A percentile compares a stretch with the other conserved stretches of the same genome.
Conservation (phyloP, 2,888 invertebrate genomes). For the Brachylomia viminalis region DNA sequence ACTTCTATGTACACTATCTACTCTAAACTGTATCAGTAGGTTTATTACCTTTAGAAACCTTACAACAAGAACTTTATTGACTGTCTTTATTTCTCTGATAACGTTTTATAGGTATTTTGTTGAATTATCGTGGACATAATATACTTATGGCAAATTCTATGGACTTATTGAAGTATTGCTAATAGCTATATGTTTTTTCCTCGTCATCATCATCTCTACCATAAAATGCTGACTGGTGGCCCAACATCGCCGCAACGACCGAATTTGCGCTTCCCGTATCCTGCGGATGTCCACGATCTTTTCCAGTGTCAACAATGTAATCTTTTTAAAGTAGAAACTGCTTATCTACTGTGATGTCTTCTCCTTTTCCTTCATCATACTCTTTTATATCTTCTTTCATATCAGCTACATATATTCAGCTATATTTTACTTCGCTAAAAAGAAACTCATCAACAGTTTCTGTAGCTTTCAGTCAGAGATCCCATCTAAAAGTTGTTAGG, state of each 20-base stretch:
- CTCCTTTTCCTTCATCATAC: not conserved
- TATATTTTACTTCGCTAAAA: not conserved
- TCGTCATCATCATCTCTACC: not conserved
- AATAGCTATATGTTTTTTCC: not conserved
- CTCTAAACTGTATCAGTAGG: conserved; percentile 30
- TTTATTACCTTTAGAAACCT: conserved; percentile 34
- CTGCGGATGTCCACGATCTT: not conserved
- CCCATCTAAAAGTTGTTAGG: not conserved
- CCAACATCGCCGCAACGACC: not conserved
- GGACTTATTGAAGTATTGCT: not conserved
- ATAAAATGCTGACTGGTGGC: not conserved
- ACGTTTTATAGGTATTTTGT: conserved; percentile 17
- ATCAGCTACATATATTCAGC: not conserved
- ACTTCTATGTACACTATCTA: not conserved
- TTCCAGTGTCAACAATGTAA: not conserved
- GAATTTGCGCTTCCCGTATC: not conserved
- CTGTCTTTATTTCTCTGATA: conserved; percentile 45
- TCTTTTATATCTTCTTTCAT: not conserved
- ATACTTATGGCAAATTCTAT: not conserved
- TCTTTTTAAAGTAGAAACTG: not conserved
- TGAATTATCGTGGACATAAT: not conserved
- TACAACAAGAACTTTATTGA: conserved; percentile 25
- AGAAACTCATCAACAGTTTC: not conserved
- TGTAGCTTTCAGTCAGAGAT: not conserved
- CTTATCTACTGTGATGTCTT: not conserved